Percentiles rank a stretch among this genome's conserved stretches.
Evolutionary conservation across 2,113 vertebrate species (phyloP).

Genomic region (Felis catus): DNA sequence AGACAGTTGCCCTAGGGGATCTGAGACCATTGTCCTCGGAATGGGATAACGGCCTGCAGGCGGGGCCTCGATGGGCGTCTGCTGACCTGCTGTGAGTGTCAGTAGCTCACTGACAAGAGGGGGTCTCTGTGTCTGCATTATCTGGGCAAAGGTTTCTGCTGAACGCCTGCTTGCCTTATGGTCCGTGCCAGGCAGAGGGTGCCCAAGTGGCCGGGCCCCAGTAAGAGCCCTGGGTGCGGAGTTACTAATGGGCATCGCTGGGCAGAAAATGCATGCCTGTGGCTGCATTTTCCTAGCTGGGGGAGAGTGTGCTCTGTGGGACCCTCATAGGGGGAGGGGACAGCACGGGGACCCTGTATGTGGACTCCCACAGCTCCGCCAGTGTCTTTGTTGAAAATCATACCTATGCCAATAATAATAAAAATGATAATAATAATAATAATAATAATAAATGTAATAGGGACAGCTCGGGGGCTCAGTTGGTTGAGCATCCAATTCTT

Average conservation of each 20-base stretch:
- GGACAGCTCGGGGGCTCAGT: too few species aligned
- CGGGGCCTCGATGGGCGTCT: fast-evolving
- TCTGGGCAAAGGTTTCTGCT: too few species aligned
- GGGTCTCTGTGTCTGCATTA: too few species aligned
- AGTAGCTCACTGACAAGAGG: too few species aligned
- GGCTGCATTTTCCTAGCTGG: too few species aligned
- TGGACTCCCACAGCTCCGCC: too few species aligned
- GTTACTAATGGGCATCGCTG: background rate
- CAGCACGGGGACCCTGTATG: fast-evolving
- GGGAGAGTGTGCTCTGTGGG: background rate
- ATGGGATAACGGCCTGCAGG: fast-evolving
- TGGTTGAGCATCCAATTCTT: too few species aligned
- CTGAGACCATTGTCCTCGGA: background rate
- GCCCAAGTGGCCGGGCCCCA: background rate
- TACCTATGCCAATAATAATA: background rate
- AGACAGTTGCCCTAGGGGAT: too few species aligned
- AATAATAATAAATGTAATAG: background rate
- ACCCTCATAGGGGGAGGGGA: background rate
- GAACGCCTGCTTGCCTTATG: background rate
- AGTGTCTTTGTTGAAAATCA: too few species aligned
- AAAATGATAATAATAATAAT: background rate
- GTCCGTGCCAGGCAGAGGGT: background rate
- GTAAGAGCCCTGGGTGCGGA: background rate
- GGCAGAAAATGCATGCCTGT: fast-evolving
- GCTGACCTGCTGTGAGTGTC: background rate